Base-by-base conservation (phyloP, 1,140 invertebrate species). In the Lutraria rhynchaena region DNA sequence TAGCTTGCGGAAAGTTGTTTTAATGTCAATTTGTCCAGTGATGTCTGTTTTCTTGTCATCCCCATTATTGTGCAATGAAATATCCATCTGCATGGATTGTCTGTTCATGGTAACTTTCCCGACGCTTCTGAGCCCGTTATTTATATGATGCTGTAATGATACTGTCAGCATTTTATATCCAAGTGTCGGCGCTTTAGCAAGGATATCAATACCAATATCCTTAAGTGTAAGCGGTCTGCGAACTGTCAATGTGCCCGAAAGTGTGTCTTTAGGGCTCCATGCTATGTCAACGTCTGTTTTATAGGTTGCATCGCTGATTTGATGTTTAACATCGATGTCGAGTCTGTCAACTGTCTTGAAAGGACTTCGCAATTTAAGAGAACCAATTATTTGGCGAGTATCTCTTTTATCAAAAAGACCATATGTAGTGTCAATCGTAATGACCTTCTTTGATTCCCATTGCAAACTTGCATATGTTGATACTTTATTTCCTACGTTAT, bases 1-100 rank as follows among this genome's bases (percentile, higher is more conserved):
- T 5, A 82, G 41, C 15, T 61, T n/a, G 1, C 55, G 31, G 46
- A 83, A 77, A 46, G 86, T 74, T 41, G 86, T 84, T 44, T 84
- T 86, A 15, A 88, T 24, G 35, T 73, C 70, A 11, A 89, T 33
- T 27, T 63, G 60, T 46, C 83, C 87, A 24, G n/a, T n/a, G n/a
- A n/a, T n/a, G n/a, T n/a, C n/a, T n/a, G n/a, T n/a, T n/a, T n/a
- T n/a, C n/a, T n/a, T n/a, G n/a, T n/a, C n/a, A n/a, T n/a, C n/a
- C n/a, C n/a, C n/a, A n/a, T n/a, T n/a, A n/a, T n/a, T n/a, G 69
- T 3, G 53, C 9, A 81, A 19, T 24, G 44, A 51, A 15, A 84
- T 5, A 17, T 71, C 65, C 15, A 78, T 49, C 7, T 76, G 29
- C 7, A 81, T 57, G 19, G 70, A 80, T 33, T 86, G 37, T 29